phyloP scores from a whole-genome alignment of 2,113 vertebrate species.

The Protobothrops flavoviridis region DNA sequence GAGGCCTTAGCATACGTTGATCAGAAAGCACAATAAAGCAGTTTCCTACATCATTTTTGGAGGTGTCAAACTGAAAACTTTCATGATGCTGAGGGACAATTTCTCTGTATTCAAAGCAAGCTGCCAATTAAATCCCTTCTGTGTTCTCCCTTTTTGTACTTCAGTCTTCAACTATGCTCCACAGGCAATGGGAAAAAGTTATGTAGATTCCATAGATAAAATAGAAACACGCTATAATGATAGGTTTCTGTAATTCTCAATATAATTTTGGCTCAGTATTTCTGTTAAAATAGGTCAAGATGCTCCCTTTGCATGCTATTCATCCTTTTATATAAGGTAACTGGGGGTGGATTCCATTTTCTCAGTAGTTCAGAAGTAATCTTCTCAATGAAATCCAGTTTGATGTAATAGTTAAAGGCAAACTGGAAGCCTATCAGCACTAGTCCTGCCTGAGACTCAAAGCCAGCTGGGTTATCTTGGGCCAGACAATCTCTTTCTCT shows the following conservation, averaged over 20 bases:
- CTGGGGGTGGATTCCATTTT: neutral
- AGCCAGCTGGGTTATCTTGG: neutral
- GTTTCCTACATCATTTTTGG: neutral
- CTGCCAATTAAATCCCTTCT: neutral
- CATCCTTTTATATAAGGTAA: neutral
- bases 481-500: neutral
- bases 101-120: neutral
- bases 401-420: neutral
- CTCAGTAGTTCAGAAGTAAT: neutral
- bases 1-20: neutral
- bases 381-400: neutral
- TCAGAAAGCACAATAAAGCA: neutral
- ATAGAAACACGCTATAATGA: neutral
- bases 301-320: neutral
- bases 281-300: neutral
- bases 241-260: neutral
- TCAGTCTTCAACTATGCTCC: neutral
- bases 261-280: neutral
- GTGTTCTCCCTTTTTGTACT: neutral
- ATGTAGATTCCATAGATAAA: neutral
- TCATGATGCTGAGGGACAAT: neutral
- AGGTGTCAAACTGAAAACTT: neutral
- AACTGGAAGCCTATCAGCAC: neutral
- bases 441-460: neutral
- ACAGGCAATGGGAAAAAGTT: neutral